Evolutionary conservation across 1,140 invertebrate genomes (phyloP).

Genomic region (Penaeus chinensis): DNA sequence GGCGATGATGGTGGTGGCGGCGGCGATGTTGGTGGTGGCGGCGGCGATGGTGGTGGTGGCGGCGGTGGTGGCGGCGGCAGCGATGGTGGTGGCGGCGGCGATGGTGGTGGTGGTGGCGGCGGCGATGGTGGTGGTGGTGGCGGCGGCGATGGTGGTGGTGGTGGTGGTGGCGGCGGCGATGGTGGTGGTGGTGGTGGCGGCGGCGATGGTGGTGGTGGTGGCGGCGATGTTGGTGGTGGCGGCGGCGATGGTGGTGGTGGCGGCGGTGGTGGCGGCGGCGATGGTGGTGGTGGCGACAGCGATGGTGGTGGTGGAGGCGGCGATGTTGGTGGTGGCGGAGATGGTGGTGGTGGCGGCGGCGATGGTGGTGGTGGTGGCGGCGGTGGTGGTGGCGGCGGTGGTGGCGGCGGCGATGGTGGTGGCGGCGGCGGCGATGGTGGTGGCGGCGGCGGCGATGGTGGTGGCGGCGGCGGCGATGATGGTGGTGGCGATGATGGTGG

Average conservation of each 20-base stretch:
- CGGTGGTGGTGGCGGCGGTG: not conserved
- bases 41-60: slow-evolving; percentile 6
- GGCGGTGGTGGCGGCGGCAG: slow-evolving; percentile 6
- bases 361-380: not conserved
- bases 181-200: slow-evolving; percentile 3
- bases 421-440: not conserved
- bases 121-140: slow-evolving; percentile 2
- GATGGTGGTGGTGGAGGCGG: not conserved
- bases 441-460: not conserved
- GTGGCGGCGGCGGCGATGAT: not conserved
- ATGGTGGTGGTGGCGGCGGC: not conserved
- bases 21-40: too few species aligned
- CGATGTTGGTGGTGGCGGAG: not conserved
- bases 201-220: slow-evolving; percentile 9
- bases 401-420: not conserved
- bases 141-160: not conserved
- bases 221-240: not conserved
- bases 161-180: slow-evolving; percentile 2
- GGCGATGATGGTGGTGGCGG: slow-evolving; percentile 1
- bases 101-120: slow-evolving; percentile 6
- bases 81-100: slow-evolving; percentile 5
- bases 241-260: not conserved
- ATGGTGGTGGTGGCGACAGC: not conserved
- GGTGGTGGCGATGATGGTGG: not conserved
- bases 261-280: not conserved